phyloP scores from a whole-genome alignment of 1,140 invertebrate species.

The Euwallacea similis region DNA sequence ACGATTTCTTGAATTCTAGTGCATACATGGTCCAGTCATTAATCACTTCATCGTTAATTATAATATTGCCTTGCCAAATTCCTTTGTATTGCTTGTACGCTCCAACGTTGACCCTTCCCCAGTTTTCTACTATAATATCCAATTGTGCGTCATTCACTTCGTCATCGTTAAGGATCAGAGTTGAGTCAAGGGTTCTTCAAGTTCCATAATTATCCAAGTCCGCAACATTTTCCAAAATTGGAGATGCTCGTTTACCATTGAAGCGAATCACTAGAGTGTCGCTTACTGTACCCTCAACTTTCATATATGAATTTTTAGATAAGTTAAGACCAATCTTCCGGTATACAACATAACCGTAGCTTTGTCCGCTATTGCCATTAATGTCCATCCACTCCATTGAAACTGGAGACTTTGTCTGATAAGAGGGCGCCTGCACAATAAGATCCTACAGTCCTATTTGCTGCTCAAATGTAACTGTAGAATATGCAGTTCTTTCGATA shows the following conservation, averaged over 20 bases:
- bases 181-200: constrained; percentile 52
- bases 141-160: constrained; percentile 48
- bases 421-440: constrained; percentile 38
- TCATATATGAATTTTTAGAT: constrained; percentile 44
- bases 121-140: constrained; percentile 64
- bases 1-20: constrained; percentile 58
- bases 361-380: constrained; percentile 60
- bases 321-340: constrained; percentile 47
- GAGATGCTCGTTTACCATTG: constrained; percentile 52
- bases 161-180: constrained; percentile 37
- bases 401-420: constrained; percentile 38
- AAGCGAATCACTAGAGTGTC: constrained; percentile 60
- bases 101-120: constrained; percentile 62
- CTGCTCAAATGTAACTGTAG: constrained; percentile 36
- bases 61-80: constrained; percentile 32
- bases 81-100: constrained; percentile 51
- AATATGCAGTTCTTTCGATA: constrained; percentile 49
- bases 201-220: constrained; percentile 55
- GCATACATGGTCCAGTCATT: constrained; percentile 57
- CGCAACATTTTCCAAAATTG: constrained; percentile 42
- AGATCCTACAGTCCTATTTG: constrained; percentile 45
- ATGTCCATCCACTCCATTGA: constrained; percentile 63
- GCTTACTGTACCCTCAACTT: constrained; percentile 55
- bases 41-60: constrained; percentile 25
- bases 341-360: constrained; percentile 63